phyloP scores from a whole-genome alignment of 2,113 vertebrate genomes.

The Podarcis cretensis region DNA sequence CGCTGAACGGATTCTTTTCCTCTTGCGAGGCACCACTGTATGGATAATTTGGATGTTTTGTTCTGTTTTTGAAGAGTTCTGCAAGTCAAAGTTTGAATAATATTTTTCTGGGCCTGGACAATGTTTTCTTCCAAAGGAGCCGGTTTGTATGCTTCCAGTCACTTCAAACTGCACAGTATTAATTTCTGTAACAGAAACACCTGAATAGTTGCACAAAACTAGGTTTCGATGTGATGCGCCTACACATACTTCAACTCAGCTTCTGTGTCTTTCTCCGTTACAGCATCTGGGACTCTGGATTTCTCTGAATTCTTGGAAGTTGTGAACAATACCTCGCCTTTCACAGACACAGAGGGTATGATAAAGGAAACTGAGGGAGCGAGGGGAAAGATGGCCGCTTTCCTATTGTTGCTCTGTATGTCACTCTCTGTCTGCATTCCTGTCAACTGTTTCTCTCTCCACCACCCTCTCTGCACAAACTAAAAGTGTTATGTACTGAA shows the following conservation, averaged over 20 bases:
- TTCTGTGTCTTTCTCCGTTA: not conserved
- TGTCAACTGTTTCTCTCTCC: not conserved
- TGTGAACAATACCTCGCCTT: conserved; percentile 12
- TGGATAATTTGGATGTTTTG: no score
- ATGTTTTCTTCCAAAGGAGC: no score
- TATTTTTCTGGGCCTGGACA: no score
- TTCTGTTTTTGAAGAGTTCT: no score
- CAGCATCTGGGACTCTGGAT: not conserved
- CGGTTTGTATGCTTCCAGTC: no score
- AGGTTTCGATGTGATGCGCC: no score
- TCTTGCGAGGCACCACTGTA: no score
- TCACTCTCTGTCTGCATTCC: not conserved
- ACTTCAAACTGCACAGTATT: no score
- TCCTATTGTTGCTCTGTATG: not conserved
- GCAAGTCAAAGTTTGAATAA: no score
- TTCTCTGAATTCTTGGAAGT: conserved; percentile 8
- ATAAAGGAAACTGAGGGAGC: not conserved
- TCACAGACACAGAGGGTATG: conserved; percentile 11
- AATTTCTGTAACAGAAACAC: no score
- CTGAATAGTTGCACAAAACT: no score
- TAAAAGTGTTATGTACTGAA: not conserved
- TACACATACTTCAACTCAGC: not conserved
- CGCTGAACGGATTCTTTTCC: no score
- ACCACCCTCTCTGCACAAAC: not conserved
- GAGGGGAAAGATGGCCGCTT: not conserved